Percentiles rank a stretch among this genome's conserved stretches.
Conservation (phyloP, 2,888 invertebrate species). For the Cephalotes varians region DNA sequence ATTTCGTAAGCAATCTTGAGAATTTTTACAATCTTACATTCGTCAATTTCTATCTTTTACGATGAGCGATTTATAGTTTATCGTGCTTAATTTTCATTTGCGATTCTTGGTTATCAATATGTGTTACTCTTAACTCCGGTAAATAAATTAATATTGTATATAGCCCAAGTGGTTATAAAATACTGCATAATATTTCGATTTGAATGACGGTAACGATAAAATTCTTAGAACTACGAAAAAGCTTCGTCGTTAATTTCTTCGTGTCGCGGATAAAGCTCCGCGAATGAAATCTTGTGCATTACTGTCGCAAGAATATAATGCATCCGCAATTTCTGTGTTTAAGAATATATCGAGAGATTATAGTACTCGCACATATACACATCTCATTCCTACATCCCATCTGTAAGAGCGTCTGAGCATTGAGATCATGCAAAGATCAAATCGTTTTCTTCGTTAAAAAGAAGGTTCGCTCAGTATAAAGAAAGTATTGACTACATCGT, state of each 20-base stretch:
- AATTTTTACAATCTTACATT: background rate
- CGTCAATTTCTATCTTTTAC: background rate
- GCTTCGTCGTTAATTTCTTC: conserved; percentile 7
- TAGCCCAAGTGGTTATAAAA: conserved; percentile 42
- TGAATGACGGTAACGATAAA: conserved; percentile 36
- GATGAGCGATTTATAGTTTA: background rate
- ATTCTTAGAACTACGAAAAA: conserved; percentile 7
- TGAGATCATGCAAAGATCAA: conserved; percentile 16
- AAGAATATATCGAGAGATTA: conserved; percentile 2
- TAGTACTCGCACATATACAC: too few species aligned
- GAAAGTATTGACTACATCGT: background rate
- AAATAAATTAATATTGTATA: conserved; percentile 46
- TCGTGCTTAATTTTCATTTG: background rate
- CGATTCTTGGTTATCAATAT: background rate
- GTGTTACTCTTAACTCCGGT: background rate
- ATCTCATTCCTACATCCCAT: background rate
- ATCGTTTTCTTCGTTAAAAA: conserved; percentile 10
- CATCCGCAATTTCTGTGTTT: background rate
- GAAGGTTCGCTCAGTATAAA: background rate
- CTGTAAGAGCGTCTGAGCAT: background rate
- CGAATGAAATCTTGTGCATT: conserved; percentile 10
- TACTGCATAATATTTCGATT: conserved; percentile 37
- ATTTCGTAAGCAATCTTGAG: background rate
- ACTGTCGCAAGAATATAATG: background rate
- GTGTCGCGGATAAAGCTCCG: background rate